Percentiles rank a stretch among this genome's conserved stretches.
phyloP scores from a whole-genome alignment of 2,113 vertebrate genomes.

The Colossoma macropomum region DNA sequence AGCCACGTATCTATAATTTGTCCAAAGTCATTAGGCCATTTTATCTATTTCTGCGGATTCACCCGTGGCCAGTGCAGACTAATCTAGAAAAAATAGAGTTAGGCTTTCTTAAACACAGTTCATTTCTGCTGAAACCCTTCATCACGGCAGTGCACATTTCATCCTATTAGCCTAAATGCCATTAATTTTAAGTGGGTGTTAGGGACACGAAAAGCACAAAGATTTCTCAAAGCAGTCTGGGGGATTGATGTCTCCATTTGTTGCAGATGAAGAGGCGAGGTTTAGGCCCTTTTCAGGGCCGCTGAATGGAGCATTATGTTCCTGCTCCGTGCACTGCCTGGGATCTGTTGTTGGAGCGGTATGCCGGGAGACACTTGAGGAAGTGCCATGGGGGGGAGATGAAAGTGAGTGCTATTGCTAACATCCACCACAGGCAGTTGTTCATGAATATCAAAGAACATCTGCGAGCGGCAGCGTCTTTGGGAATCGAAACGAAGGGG shows the following conservation, averaged over 20 bases:
- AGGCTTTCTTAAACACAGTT: background rate
- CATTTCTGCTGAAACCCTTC: constrained; percentile 18
- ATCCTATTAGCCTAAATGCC: constrained; percentile 43
- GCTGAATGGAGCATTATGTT: constrained; percentile 62
- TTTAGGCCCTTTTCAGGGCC: constrained; percentile 49
- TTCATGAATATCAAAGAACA: constrained; percentile 86
- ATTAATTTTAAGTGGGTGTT: constrained; percentile 52
- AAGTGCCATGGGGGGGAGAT: constrained; percentile 77
- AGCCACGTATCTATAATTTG: constrained; percentile 45
- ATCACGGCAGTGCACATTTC: constrained; percentile 7
- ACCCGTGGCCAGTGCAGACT: background rate
- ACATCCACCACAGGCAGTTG: constrained; percentile 81
- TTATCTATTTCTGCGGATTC: constrained; percentile 41
- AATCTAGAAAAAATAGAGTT: background rate
- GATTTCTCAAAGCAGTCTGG: constrained; percentile 37
- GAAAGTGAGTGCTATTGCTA: constrained; percentile 78
- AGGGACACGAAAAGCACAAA: constrained; percentile 37
- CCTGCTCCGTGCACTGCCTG: constrained; percentile 61
- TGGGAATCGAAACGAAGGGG: constrained; percentile 43
- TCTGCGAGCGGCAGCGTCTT: constrained; percentile 68
- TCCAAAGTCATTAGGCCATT: constrained; percentile 44
- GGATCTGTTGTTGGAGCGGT: constrained; percentile 70
- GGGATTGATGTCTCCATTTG: constrained; percentile 57
- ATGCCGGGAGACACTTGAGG: constrained; percentile 72
- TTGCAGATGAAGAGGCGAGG: constrained; percentile 46